Evolutionary conservation across 2,113 vertebrate genomes (phyloP).

Genomic region (Pycnonotus jocosus): DNA sequence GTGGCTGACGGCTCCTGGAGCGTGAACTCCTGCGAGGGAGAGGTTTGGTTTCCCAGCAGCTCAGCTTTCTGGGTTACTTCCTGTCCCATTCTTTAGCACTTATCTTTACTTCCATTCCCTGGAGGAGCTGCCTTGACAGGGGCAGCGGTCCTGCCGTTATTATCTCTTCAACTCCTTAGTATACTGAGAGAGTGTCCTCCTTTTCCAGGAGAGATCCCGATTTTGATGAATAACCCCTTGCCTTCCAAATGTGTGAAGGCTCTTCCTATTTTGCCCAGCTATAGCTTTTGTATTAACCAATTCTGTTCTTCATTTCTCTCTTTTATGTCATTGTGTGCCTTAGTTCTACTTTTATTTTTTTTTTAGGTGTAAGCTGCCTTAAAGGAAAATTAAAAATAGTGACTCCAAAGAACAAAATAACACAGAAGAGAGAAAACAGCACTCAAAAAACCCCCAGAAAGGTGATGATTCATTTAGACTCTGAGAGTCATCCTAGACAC

Average conservation of each 20-base stretch:
- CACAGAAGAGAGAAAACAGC: neutral
- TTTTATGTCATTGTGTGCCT: neutral
- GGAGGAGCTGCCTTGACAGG: neutral
- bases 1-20: neutral
- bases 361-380: conserved; percentile 54
- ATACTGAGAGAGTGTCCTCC: neutral
- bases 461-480: conserved; percentile 58
- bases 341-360: neutral
- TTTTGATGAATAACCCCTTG: neutral
- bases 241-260: neutral
- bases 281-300: neutral
- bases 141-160: neutral
- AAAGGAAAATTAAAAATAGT: neutral
- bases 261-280: neutral
- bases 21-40: neutral
- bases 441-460: neutral
- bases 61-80: conserved; percentile 35
- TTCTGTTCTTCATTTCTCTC: neutral
- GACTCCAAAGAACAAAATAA: conserved; percentile 31
- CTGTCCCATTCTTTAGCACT: neutral
- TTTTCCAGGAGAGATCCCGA: neutral
- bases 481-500: neutral
- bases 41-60: conserved; percentile 11
- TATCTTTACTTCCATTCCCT: neutral
- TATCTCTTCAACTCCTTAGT: neutral